Base-by-base conservation (phyloP, 2,113 vertebrate species). In the Triplophysa tibetana region DNA sequence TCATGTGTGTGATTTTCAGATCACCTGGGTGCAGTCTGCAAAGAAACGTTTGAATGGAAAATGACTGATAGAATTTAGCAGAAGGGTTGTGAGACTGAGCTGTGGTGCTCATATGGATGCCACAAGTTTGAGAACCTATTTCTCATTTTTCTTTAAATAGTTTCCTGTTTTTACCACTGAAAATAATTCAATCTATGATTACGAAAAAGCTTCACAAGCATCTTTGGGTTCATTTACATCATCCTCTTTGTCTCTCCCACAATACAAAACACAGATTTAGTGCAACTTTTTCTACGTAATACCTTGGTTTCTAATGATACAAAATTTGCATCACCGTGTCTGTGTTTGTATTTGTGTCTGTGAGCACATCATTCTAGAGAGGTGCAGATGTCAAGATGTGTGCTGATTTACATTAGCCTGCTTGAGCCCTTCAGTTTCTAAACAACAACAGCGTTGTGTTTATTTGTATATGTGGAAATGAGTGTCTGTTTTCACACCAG, bases 331-430 rank as follows among this genome's bases (percentile, higher is more conserved):
- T n/a, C 8, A 14, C 3, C 3, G 0, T 50, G 13, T 26, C 6
- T 50, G 23, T 48, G 66, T 69, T 50, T 74, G 38, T 60, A n/a
- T 45, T 33, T 29, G 23, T 48, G 21, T 3, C 12, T 1, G 9
- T 6, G 45, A 16, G 10, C 73, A 50, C 24, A 14, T 48, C 60
- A 75, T 75, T 16, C 38, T 75, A 58, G 41, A 56, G 38, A 45
- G 41, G 73, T 75, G 73, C 58, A 75, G 62, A 75, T 9, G 9
- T 75, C 56, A 75, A 63, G 60, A 63, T 75, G 60, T 63, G 60
- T 38, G 9, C 41, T 63, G 60, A 75, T 75, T 75, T 63, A 75
- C 60, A 75, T 63, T 43, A 63, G 60, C 19, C 41, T n/a, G 58
- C 33, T 17, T 62, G 9, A 75, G 16, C 58, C 38, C 38, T 75